A percentile compares a stretch with the other conserved stretches of the same genome.
phyloP scores from a whole-genome alignment of 2,888 invertebrate species.

The Pristionchus japonicus region DNA sequence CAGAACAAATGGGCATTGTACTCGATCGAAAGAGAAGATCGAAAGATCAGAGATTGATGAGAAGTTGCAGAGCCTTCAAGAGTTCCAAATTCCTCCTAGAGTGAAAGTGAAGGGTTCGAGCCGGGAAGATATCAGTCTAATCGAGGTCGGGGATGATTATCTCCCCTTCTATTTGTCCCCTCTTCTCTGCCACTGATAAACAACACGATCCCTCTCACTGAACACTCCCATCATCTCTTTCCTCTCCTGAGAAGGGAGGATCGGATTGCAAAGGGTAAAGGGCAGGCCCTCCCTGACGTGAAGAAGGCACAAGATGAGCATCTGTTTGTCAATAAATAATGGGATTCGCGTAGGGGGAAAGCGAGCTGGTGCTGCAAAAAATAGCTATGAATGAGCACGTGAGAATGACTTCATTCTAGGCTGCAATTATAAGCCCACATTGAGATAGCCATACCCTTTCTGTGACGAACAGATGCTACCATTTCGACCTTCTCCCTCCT shows the following conservation, averaged over 20 bases:
- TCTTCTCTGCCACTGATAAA: not conserved
- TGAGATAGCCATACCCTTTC: not conserved
- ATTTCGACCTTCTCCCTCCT: not conserved
- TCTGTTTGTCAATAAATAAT: not conserved
- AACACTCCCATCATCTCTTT: not conserved
- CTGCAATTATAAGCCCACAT: too few relatives aligned
- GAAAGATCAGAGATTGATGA: not conserved
- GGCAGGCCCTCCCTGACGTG: not conserved
- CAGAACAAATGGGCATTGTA: not conserved
- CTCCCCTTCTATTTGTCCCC: conserved; percentile 8
- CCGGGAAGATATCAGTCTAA: not conserved
- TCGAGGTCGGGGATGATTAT: conserved; percentile 16
- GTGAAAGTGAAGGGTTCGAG: not conserved
- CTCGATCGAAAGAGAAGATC: not conserved
- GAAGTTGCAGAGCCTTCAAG: not conserved
- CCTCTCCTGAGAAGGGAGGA: not conserved
- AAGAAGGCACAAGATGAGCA: not conserved
- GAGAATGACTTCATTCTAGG: not conserved
- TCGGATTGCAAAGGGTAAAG: not conserved
- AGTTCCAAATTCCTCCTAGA: not conserved
- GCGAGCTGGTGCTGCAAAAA: not conserved
- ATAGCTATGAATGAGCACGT: not conserved
- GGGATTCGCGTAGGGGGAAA: too few relatives aligned
- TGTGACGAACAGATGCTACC: not conserved
- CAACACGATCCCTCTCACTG: not conserved